phyloP scores from a whole-genome alignment of 2,888 invertebrate genomes.

The Troides helena region DNA sequence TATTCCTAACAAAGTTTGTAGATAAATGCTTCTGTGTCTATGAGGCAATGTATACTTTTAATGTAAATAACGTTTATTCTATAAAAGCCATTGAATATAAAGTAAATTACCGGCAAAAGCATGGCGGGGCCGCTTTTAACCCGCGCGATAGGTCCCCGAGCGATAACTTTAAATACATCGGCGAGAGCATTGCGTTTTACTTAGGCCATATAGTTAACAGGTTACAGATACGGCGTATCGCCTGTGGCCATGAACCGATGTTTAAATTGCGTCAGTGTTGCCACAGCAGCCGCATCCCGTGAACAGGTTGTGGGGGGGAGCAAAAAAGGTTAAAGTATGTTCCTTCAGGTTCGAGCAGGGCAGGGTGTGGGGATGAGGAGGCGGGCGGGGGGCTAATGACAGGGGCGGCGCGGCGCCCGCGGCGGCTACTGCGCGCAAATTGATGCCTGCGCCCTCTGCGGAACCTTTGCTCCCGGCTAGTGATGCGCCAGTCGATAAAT shows the following conservation, averaged over 20 bases:
- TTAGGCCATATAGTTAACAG: slow-evolving; percentile 52
- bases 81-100: slow-evolving; percentile 15
- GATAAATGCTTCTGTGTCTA: neutral
- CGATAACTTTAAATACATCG: slow-evolving; percentile 52
- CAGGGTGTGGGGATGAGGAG: slow-evolving; percentile 35
- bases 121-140: slow-evolving; percentile 30
- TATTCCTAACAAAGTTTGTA: neutral
- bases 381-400: slow-evolving; percentile 66
- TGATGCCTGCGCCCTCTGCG: slow-evolving; percentile 76
- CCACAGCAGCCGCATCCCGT: slow-evolving; percentile 67
- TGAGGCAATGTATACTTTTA: neutral
- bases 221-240: slow-evolving; percentile 69
- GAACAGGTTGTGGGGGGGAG: slow-evolving; percentile 77
- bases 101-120: slow-evolving; percentile 16
- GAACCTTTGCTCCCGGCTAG: slow-evolving; percentile 79
- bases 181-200: slow-evolving; percentile 57
- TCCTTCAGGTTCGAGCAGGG: slow-evolving; percentile 44
- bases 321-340: slow-evolving; percentile 79
- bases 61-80: slow-evolving; percentile 11
- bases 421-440: slow-evolving; percentile 78
- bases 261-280: slow-evolving; percentile 68
- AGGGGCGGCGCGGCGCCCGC: slow-evolving; percentile 78
- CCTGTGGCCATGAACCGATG: slow-evolving; percentile 76
- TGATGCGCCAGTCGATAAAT: slow-evolving; percentile 73
- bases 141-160: slow-evolving; percentile 38